phyloP scores from a whole-genome alignment of 2,888 invertebrate species.

The Gisinianus flammeolus region DNA sequence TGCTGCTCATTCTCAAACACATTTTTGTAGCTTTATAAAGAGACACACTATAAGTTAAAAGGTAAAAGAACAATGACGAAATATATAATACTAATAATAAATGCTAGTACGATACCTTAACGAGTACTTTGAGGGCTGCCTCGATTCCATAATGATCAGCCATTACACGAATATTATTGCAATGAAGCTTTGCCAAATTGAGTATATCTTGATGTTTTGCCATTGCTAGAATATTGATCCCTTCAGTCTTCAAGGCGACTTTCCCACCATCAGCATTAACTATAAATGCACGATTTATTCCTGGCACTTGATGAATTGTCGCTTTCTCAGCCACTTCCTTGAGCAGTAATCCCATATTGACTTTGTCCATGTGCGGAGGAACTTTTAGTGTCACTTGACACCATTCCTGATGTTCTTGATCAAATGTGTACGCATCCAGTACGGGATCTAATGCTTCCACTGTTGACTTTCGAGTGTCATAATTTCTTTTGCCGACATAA shows the following conservation, averaged over 20 bases:
- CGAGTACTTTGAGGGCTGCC: conserved; percentile 80
- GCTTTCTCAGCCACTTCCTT: conserved; percentile 73
- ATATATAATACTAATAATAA: not conserved
- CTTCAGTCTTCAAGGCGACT: conserved; percentile 87
- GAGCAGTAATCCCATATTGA: conserved; percentile 79
- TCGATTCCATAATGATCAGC: conserved; percentile 94
- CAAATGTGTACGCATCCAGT: conserved; percentile 74
- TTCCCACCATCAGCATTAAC: conserved; percentile 63
- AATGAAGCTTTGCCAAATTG: conserved; percentile 82
- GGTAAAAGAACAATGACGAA: not conserved
- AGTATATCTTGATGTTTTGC: conserved; percentile 79
- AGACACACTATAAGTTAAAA: too few species aligned
- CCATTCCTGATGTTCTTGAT: conserved; percentile 78
- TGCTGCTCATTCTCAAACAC: too few species aligned
- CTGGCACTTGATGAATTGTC: conserved; percentile 78
- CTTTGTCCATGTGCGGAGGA: conserved; percentile 68
- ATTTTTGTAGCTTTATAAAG: too few species aligned
- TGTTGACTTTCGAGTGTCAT: conserved; percentile 53
- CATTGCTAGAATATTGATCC: conserved; percentile 89
- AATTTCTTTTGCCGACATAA: not conserved
- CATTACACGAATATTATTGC: conserved; percentile 92
- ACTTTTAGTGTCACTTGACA: conserved; percentile 78
- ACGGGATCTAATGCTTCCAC: conserved; percentile 64
- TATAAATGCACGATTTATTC: conserved; percentile 84
- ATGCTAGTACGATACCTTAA: conserved; percentile 27